These are phyloP conservation scores for Cryptomyrus ogoouensis DNA, from an alignment of 2,113 vertebrate genomes.

Conservation along the genomic window DNA sequence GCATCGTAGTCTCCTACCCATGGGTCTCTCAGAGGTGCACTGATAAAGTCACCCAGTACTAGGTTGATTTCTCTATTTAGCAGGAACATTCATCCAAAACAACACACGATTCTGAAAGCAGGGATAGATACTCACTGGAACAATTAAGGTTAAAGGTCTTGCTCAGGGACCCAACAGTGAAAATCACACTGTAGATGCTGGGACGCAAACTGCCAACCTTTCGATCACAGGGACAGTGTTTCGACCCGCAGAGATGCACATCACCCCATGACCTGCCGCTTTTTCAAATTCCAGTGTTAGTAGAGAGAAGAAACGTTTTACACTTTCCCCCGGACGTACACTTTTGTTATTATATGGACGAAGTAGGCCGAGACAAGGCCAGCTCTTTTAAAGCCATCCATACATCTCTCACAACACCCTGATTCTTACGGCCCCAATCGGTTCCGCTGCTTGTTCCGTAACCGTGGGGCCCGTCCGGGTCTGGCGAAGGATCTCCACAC, in stretches of 20 bases:
- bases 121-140: not conserved
- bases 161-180: not conserved
- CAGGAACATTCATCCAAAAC: not conserved
- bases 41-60: not conserved
- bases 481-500: not conserved
- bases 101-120: not conserved
- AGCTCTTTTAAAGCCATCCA: not conserved
- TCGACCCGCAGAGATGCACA: not conserved
- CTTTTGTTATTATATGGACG: not conserved
- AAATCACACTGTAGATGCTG: not conserved
- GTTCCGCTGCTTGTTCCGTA: not conserved
- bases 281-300: not conserved
- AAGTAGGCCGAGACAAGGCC: not conserved
- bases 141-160: not conserved
- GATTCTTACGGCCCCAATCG: not conserved
- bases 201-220: not conserved
- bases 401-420: not conserved
- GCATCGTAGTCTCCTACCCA: not conserved
- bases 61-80: not conserved
- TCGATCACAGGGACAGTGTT: not conserved
- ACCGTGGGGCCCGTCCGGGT: not conserved
- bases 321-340: not conserved
- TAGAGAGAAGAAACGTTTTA: not conserved
- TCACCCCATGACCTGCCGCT: not conserved
- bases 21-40: not conserved